Conservation (phyloP, 1,140 invertebrate species). For the Drosophila trapezifrons region DNA sequence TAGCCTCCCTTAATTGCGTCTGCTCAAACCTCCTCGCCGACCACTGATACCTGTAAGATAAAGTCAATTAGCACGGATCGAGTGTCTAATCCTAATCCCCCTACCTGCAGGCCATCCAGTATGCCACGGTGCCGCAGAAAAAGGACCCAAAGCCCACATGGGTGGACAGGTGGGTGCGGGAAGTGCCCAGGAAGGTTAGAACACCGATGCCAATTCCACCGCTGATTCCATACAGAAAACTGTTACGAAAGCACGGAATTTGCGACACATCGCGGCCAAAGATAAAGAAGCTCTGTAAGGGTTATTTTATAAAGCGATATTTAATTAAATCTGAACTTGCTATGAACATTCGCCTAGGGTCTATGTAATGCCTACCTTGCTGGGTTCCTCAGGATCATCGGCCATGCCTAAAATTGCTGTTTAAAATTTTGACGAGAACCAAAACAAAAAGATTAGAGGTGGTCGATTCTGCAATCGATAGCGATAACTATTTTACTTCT, state of each 20-base stretch:
- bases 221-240: slow-evolving; percentile 86
- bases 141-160: slow-evolving; percentile 86
- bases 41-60: slow-evolving; percentile 83
- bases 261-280: slow-evolving; percentile 86
- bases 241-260: slow-evolving; percentile 88
- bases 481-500: no score
- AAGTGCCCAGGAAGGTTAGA: slow-evolving; percentile 86
- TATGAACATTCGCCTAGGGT: not conserved
- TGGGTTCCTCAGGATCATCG: slow-evolving; percentile 61
- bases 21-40: slow-evolving; percentile 84
- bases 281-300: slow-evolving; percentile 70
- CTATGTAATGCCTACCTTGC: slow-evolving; percentile 38
- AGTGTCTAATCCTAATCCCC: not conserved
- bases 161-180: slow-evolving; percentile 84
- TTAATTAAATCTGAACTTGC: not conserved
- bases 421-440: slow-evolving; percentile 18
- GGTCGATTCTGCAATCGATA: not conserved
- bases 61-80: not conserved
- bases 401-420: slow-evolving; percentile 38
- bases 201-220: slow-evolving; percentile 86
- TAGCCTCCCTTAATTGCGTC: slow-evolving; percentile 79
- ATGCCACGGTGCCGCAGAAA: slow-evolving; percentile 85
- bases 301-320: not conserved
- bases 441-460: slow-evolving; percentile 30
- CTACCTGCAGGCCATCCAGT: slow-evolving; percentile 85